Conservation (phyloP, 2,113 vertebrate species). For the Chaetodon auriga region DNA sequence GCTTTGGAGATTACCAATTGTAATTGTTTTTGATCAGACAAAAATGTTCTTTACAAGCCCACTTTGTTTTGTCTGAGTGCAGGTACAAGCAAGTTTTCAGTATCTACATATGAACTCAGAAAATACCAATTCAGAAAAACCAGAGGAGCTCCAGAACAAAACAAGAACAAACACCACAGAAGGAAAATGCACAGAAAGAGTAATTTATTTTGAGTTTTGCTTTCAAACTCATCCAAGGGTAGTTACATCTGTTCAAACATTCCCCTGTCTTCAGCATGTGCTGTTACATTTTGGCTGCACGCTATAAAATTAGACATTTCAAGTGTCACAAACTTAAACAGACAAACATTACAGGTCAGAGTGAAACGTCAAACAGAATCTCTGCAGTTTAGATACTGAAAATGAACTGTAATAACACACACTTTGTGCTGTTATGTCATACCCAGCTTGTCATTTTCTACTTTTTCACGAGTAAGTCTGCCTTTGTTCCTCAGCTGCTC, state of each 20-base stretch:
- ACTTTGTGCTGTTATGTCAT: background rate
- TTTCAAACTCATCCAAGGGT: slow-evolving; percentile 51
- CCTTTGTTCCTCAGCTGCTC: background rate
- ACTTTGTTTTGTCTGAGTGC: background rate
- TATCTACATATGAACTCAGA: background rate
- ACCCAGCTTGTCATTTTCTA: background rate
- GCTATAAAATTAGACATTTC: background rate
- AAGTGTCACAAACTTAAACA: slow-evolving; percentile 33
- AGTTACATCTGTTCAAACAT: slow-evolving; percentile 54
- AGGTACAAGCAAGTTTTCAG: background rate
- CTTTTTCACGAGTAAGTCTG: slow-evolving; percentile 13
- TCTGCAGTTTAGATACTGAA: background rate
- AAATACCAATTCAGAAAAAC: background rate
- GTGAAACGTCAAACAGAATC: slow-evolving; percentile 8
- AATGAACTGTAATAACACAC: background rate
- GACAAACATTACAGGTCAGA: slow-evolving; percentile 25
- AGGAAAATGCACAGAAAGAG: slow-evolving; percentile 48
- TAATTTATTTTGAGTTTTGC: slow-evolving; percentile 75
- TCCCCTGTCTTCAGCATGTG: slow-evolving; percentile 77
- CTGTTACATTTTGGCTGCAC: slow-evolving; percentile 24
- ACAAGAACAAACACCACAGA: slow-evolving; percentile 35
- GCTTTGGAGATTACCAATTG: too few relatives aligned
- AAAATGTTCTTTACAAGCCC: background rate
- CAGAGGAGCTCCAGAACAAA: background rate
- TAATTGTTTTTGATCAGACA: background rate